Percentiles rank a stretch among this genome's conserved stretches.
phyloP scores from a whole-genome alignment of 2,888 invertebrate genomes.

The Archips xylosteana region DNA sequence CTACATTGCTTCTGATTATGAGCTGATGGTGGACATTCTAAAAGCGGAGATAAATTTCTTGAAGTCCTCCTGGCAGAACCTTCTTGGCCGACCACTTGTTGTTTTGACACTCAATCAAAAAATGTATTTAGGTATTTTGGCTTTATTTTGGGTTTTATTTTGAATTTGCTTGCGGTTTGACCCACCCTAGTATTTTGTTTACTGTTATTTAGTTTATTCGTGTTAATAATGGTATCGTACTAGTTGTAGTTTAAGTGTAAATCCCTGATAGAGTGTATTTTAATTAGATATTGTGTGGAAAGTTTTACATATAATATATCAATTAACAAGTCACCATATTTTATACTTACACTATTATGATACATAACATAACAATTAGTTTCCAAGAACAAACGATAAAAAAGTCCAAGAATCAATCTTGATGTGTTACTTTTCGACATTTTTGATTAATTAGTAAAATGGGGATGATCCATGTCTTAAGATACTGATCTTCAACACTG shows the following conservation, averaged over 20 bases:
- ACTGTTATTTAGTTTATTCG: conserved; percentile 6
- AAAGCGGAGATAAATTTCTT: conserved; percentile 99
- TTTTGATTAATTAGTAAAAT: no score
- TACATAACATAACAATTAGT: no score
- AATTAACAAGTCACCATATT: not conserved
- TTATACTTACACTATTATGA: not conserved
- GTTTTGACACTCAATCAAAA: conserved; percentile 93
- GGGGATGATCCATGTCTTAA: no score
- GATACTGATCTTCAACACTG: no score
- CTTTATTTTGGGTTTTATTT: conserved; percentile 51
- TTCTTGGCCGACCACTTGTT: conserved; percentile 98
- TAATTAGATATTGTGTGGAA: not conserved
- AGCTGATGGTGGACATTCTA: conserved; percentile 98
- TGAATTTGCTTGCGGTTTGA: conserved; percentile 61
- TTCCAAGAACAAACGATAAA: no score
- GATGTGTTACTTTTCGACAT: no score
- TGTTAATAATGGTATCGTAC: conserved; percentile 3
- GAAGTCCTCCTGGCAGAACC: conserved; percentile 99
- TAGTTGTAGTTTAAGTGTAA: conserved; percentile 17
- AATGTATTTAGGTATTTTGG: conserved; percentile 92
- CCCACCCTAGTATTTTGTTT: conserved; percentile 42
- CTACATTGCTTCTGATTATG: conserved; percentile 99
- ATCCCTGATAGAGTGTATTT: conserved; percentile 2
- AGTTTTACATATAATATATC: not conserved
- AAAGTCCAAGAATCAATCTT: no score